A percentile compares a stretch with the other conserved stretches of the same genome.
Conservation (phyloP, 2,113 vertebrate species). For the Salvator merianae region DNA sequence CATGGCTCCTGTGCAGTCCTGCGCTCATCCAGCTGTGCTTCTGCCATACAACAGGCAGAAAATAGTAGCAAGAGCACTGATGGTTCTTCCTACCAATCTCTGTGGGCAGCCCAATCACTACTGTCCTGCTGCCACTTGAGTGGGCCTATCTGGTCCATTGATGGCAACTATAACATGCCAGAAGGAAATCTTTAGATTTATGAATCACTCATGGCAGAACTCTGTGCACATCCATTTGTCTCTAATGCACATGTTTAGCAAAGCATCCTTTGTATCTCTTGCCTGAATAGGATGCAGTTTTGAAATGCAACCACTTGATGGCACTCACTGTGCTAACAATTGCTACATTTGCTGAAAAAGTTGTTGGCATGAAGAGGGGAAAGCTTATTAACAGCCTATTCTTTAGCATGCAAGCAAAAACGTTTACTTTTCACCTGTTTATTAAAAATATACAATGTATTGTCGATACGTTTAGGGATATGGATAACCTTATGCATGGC, state of each 20-base stretch:
- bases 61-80: no score
- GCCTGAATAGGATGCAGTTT: background rate
- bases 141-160: no score
- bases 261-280: background rate
- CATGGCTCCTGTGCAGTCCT: no score
- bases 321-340: background rate
- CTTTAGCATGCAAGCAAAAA: constrained; percentile 35
- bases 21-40: no score
- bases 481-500: background rate
- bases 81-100: no score
- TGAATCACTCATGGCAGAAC: background rate
- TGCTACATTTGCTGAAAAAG: background rate
- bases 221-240: background rate
- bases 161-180: background rate
- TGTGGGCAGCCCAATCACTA: no score
- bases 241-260: background rate
- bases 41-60: no score
- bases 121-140: no score
- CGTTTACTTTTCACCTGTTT: background rate
- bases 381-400: no score
- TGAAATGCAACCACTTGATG: constrained; percentile 47
- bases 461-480: background rate
- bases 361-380: no score
- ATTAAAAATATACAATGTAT: background rate
- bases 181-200: background rate